phyloP scores from a whole-genome alignment of 2,888 invertebrate genomes.

The Eupithecia inturbata region DNA sequence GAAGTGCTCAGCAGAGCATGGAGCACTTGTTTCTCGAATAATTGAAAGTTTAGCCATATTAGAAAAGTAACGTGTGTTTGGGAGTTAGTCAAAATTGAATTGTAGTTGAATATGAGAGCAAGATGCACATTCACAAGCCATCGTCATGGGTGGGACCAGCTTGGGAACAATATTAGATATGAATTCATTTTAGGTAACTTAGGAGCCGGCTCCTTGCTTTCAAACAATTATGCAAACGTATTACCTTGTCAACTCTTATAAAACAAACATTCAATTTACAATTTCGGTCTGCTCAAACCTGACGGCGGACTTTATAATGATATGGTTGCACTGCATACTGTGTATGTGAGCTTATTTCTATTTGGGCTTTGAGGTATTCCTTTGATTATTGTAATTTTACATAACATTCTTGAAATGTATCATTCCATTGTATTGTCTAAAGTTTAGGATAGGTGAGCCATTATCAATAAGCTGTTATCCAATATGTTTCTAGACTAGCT shows the following conservation, averaged over 20 bases:
- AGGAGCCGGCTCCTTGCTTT: conserved; percentile 66
- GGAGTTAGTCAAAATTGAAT: conserved; percentile 42
- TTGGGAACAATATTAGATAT: conserved; percentile 83
- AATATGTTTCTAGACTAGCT: conserved; percentile 45
- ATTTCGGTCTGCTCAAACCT: conserved; percentile 40
- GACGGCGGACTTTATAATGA: conserved; percentile 44
- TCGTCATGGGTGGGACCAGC: conserved; percentile 85
- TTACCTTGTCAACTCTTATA: conserved; percentile 53
- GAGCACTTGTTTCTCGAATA: conserved; percentile 55
- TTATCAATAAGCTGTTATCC: conserved; percentile 67
- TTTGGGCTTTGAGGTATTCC: conserved; percentile 48
- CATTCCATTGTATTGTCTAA: conserved; percentile 83
- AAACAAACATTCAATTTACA: conserved; percentile 42
- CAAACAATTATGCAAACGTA: conserved; percentile 70
- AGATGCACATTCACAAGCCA: conserved; percentile 76
- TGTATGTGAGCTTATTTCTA: conserved; percentile 42
- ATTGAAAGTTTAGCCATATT: conserved; percentile 41
- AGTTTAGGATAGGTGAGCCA: conserved; percentile 79
- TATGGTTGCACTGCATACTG: conserved; percentile 41
- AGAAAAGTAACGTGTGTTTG: conserved; percentile 29
- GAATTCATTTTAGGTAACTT: conserved; percentile 76
- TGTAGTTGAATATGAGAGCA: conserved; percentile 50
- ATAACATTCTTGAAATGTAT: conserved; percentile 82
- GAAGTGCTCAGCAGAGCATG: conserved; percentile 71
- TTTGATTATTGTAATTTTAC: conserved; percentile 61